Evolutionary conservation across 1,140 invertebrate species (phyloP), one percentile per base, ranked within the genome.

Genomic region (Pseudomyrmex gracilis): DNA sequence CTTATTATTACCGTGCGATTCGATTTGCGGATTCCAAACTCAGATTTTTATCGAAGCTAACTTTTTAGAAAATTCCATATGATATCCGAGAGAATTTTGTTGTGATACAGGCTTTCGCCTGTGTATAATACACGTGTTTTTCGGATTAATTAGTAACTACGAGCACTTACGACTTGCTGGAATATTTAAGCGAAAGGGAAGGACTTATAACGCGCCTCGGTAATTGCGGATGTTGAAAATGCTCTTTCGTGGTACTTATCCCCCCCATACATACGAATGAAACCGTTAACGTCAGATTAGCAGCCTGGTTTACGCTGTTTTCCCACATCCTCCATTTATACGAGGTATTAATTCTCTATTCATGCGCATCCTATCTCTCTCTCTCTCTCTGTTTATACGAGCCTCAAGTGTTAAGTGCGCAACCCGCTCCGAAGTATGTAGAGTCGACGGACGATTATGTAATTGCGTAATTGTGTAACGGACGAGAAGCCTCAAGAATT

Each of bases 331-430:
- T 68, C 76, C 64, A 68, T 78, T 78, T 78, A 78, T 68, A 57
- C 76, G 64, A 78, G 64, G 51, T 78, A 78, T 78, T 68, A 78
- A 78, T 78, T 78, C 76, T 68, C 76, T 78, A 57, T 78, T 78
- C 76, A 78, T 58, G 64, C 76, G 51, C 64, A 78, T 78, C 34
- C 63, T 55, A 51, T 77, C 63, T 78, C 64, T 58, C 66, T 68
- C 63, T 66, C 43, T 49, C 43, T 67, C 45, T 67, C 20, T 49
- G 51, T 78, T 78, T 68, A 78, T 68, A 68, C 63, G 51, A 45
- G 24, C 76, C 64, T 78, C 76, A 78, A 78, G 64, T 47, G 76
- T 78, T 47, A 68, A 70, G 64, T 70, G 49, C 64, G 64, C 76
- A 68, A 47, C 64, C 10, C 15, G 47, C 22, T 20, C 22, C 12